Evolutionary conservation across 2,888 invertebrate genomes (phyloP), one percentile per base, ranked within the genome.

Genomic region (Thera britannica): DNA sequence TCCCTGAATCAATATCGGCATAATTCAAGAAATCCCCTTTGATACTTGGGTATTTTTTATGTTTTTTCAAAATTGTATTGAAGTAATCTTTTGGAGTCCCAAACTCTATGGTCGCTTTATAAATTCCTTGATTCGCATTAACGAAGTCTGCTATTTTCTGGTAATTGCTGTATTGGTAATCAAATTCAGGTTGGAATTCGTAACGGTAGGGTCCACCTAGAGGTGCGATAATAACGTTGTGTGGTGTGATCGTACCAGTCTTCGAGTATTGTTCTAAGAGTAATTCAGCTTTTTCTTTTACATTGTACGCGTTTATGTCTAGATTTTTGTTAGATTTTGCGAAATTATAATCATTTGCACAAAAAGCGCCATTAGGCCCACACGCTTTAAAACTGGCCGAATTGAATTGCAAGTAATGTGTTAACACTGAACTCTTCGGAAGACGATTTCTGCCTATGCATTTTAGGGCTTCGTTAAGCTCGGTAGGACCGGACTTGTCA

Each of bases 11-110:
- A 68, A 98, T 96, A 84, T 99, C 99, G 0, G 98, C 97, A 89
- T 98, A 99, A 2, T 98, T 98, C 82, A 98, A 97, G 85, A 99
- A 99, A 83, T 99, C 99, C 0, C 99, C 99, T 79, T 96, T 96
- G 7, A 99, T 86, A 0, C 96, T 96, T 0, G 97, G 97, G 80
- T 82, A 88, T 1, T 94, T 89, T 68, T 94, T 90, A 74, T 94
- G 93, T 55, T 96, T 94, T 62, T 95, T 92, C 65, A 94, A 87
- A 58, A 98, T 95, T 73, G 95, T 96, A 69, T 89, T 90, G 82
- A 99, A 99, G 87, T 98, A 99, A 83, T 98, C 97, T 67, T 95
- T 95, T 0, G 98, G 96, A 0, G 99, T 99, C 0, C 98, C 99
- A 84, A 99, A 98, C 34, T 94, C 87, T 38, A 98, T 95, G 70